Evolutionary conservation across 1,140 invertebrate genomes (phyloP).

Genomic region (Ceratoteleas bidentatus): DNA sequence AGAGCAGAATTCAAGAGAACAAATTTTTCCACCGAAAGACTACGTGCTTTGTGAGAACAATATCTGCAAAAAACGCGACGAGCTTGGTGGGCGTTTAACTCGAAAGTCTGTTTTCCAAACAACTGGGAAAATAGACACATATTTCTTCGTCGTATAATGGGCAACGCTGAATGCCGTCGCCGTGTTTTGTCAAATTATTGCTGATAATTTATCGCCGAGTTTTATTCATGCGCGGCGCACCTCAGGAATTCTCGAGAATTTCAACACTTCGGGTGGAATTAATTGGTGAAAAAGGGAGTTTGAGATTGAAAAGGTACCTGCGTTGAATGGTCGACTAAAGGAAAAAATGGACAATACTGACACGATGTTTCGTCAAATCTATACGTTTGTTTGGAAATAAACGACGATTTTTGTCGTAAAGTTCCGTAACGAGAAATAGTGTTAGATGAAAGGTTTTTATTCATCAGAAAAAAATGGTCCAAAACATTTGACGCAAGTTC

Average conservation of each 20-base stretch:
- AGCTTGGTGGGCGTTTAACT: slow-evolving; percentile 36
- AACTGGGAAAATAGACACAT: slow-evolving; percentile 51
- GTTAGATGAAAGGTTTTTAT: slow-evolving; percentile 30
- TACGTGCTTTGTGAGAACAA: too few species aligned
- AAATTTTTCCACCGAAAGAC: too few species aligned
- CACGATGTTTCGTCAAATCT: slow-evolving; percentile 20
- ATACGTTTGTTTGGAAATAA: slow-evolving; percentile 26
- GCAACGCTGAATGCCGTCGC: slow-evolving; percentile 30
- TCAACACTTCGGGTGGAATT: slow-evolving; percentile 44
- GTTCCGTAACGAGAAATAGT: slow-evolving; percentile 10
- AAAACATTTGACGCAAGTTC: neutral
- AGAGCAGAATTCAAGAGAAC: too few species aligned
- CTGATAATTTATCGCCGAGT: slow-evolving; percentile 44
- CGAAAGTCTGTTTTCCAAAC: slow-evolving; percentile 55
- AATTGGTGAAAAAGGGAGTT: slow-evolving; percentile 15
- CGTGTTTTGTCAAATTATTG: slow-evolving; percentile 56
- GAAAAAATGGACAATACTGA: slow-evolving; percentile 23
- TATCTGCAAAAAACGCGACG: slow-evolving; percentile 8
- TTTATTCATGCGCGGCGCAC: slow-evolving; percentile 20
- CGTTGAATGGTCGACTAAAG: slow-evolving; percentile 8
- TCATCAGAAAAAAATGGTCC: neutral
- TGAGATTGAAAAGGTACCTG: neutral
- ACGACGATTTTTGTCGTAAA: slow-evolving; percentile 19
- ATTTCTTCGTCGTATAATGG: slow-evolving; percentile 43
- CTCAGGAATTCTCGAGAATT: slow-evolving; percentile 48